A percentile compares a stretch with the other conserved stretches of the same genome.
These are phyloP conservation scores for Parazoanthus atlanticus DNA, from an alignment of 92 coral and sea anemone species.

Conservation along the genomic window DNA sequence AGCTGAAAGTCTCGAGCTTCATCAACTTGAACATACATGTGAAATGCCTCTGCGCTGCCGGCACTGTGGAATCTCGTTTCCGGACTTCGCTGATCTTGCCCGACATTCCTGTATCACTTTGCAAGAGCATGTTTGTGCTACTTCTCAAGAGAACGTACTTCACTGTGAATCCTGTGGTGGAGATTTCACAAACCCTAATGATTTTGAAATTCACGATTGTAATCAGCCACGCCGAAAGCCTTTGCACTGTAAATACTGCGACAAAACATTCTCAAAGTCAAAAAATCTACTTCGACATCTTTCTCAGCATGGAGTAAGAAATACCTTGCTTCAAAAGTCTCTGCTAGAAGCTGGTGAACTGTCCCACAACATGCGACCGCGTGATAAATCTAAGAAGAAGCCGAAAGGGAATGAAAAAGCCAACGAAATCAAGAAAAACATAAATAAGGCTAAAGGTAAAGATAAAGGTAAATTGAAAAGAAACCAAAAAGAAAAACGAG, in stretches of 20 bases:
- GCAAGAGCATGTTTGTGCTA: constrained; percentile 15
- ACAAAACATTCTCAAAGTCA: constrained; percentile 11
- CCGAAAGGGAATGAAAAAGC: neutral
- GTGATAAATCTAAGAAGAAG: constrained; percentile 9
- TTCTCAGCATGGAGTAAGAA: neutral
- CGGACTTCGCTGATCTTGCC: neutral
- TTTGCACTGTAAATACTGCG: neutral
- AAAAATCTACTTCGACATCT: neutral
- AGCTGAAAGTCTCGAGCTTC: neutral
- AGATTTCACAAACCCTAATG: neutral
- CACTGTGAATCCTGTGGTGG: constrained; percentile 20
- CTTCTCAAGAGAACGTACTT: neutral
- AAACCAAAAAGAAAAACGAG: neutral
- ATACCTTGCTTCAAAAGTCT: constrained; percentile 32
- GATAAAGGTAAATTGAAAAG: neutral
- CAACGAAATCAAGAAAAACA: neutral
- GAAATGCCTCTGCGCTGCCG: neutral
- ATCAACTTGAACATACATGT: constrained; percentile 4
- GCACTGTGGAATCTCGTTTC: neutral
- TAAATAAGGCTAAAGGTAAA: neutral
- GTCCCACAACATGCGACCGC: constrained; percentile 37
- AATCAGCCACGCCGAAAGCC: neutral
- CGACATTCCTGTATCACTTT: neutral
- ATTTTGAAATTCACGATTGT: constrained; percentile 11
- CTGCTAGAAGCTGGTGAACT: constrained; percentile 34